Evolutionary conservation across 1,140 invertebrate species (phyloP), one percentile per base, ranked within the genome.

Genomic region (Magallana gigas): DNA sequence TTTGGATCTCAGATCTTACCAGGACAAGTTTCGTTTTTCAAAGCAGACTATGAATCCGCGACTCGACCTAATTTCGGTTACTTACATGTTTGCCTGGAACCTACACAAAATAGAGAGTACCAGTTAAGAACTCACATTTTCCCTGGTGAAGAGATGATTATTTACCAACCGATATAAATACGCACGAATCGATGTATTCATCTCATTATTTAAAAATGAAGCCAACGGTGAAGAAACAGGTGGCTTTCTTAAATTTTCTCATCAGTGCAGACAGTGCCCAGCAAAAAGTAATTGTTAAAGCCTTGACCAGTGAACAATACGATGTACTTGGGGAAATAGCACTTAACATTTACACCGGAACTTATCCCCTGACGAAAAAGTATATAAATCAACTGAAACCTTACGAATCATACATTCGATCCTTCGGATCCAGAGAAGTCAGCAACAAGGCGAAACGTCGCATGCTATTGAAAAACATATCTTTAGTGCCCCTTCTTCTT

Each of bases 1-100:
- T 86, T 88, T 64, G 89, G 87, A 29, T 80, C 85, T 9, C 89
- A 88, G 48, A 76, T 90, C 60, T 84, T 88, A 64, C 89, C 89
- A 6, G 80, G 80, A 14, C 68, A 68, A 57, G 62, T 16, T 36
- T 23, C 18, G 6, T 86, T 23, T 23, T 23, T 23, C 23, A 23
- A 23, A 23, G 23, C 23, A 23, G 23, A 0, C 23, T 23, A 23
- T 56, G 56, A 62, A n/a, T 71, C 87, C n/a, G 88, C 86, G 12
- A 87, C 76, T 12, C 57, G 18, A 68, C 1, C 68, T 23, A 14
- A 59, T 14, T 87, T 81, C 57, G 80, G 86, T 9, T 87, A 89
- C 36, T 58, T 89, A 23, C 59, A 87, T 36, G 57, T 87, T 18
- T 71, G 87, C 36, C 18, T 89, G 57, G 76, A 71, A 9, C 86